Evolutionary conservation across 1,140 invertebrate species (phyloP), one percentile per base, ranked within the genome.

Genomic region (Chlorops oryzae): DNA sequence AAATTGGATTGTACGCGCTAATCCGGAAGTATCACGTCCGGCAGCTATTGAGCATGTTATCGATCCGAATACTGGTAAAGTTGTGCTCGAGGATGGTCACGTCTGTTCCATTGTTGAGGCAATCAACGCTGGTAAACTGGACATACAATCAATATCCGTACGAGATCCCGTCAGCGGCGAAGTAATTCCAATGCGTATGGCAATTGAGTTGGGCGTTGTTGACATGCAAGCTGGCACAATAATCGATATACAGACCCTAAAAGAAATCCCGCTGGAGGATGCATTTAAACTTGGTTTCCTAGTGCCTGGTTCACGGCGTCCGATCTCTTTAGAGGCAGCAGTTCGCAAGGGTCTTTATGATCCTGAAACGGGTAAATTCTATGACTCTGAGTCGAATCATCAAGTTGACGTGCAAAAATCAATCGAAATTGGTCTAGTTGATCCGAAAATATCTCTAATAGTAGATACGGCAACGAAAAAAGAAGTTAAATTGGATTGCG

Each of bases 381-480:
- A 75, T 55, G 88, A 92, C 72, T 77, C 77, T 1, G 73, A 84
- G 23, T 86, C 82, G 4, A 81, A 84, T 55, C 81, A 86, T 69
- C 71, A 78, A 40, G 77, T 91, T 5, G 77, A 81, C 54, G 71
- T 93, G 15, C 76, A 82, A 55, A 87, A 90, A 63, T 85, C 87
- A 12, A 81, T 93, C 34, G 80, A 83, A 60, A 80, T 85, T 63
- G 84, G 85, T 52, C 81, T 95, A 43, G 79, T 94, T 23, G 86
- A 93, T 74, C 80, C 85, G 3, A 85, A 85, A 52, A 87, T 89
- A 54, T 87, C 86, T n/a, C 80, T 87, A 66, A 85, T 88, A 57
- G 84, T 85, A 68, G 87, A 93, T 63, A 83, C 82, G 0, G 80
- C 80, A 60, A 80, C 78, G 40, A 80, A 86, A 44, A 78, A 78